These are phyloP conservation scores for Agriotes lineatus DNA, from an alignment of 2,888 invertebrate genomes.

Conservation along the genomic window DNA sequence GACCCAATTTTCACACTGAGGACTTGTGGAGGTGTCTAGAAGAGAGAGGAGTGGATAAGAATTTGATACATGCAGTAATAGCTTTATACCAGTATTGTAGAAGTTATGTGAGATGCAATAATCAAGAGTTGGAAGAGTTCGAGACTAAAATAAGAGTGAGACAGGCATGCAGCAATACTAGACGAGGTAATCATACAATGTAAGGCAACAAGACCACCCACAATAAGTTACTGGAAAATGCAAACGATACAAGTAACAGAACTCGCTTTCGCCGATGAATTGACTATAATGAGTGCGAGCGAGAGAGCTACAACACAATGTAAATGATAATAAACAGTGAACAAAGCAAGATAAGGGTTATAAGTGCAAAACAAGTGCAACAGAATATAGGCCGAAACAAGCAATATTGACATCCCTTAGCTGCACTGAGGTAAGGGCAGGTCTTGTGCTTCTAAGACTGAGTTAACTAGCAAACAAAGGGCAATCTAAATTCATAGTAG, in stretches of 20 bases:
- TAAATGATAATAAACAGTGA: not conserved
- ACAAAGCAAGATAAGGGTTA: not conserved
- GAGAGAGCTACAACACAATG: not conserved
- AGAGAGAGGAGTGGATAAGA: not conserved
- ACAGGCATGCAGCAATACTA: not conserved
- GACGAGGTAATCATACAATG: not conserved
- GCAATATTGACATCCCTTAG: too few species aligned
- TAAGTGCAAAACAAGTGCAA: too few species aligned
- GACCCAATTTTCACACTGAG: not conserved
- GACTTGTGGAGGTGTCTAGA: not conserved
- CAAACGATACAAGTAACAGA: not conserved
- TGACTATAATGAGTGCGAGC: not conserved
- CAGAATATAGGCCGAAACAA: too few species aligned
- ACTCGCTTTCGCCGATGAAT: not conserved
- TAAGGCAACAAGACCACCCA: not conserved
- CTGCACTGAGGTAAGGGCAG: too few species aligned
- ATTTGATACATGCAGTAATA: not conserved
- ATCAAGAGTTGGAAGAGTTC: not conserved
- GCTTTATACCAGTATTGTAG: not conserved
- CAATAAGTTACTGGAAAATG: not conserved
- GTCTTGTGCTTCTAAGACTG: too few species aligned
- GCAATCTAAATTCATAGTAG: too few species aligned
- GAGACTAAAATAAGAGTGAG: not conserved
- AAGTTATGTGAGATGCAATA: not conserved
- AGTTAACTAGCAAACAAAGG: too few species aligned